Conservation (phyloP, 2,113 vertebrate genomes). For the Ageneiosus marmoratus region DNA sequence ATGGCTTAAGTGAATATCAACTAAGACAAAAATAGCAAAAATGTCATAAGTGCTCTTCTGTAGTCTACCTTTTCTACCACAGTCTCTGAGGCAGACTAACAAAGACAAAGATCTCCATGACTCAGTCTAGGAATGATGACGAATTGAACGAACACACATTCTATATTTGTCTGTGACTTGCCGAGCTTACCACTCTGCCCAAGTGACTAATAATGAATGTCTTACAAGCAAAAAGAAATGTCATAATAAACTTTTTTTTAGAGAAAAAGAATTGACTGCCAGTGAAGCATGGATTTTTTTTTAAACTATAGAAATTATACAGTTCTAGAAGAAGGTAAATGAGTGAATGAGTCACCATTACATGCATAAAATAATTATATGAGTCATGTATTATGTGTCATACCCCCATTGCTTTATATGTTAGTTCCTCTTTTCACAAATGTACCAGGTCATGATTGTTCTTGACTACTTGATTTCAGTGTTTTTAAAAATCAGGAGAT, state of each 20-base stretch:
- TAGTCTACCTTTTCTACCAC: background rate
- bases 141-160: slow-evolving; percentile 3
- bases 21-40: background rate
- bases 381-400: background rate
- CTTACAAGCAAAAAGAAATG: background rate
- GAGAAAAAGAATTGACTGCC: background rate
- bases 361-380: background rate
- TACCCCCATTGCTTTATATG: background rate
- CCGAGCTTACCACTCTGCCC: background rate
- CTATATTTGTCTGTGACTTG: slow-evolving; percentile 8
- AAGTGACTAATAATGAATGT: background rate
- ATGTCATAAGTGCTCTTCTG: background rate
- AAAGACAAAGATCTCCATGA: slow-evolving; percentile 10
- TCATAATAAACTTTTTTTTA: background rate
- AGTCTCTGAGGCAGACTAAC: background rate
- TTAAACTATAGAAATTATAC: background rate
- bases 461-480: background rate
- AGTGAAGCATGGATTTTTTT: background rate
- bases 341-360: background rate
- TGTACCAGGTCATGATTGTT: background rate
- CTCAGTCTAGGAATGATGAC: background rate
- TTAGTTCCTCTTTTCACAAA: background rate
- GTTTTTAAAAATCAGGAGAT: too few relatives aligned
- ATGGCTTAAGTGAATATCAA: background rate
- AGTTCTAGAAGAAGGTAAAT: background rate